Evolutionary conservation across 2,888 invertebrate genomes (phyloP), one percentile per base, ranked within the genome.

Genomic region (Caenorhabditis zanzibari): DNA sequence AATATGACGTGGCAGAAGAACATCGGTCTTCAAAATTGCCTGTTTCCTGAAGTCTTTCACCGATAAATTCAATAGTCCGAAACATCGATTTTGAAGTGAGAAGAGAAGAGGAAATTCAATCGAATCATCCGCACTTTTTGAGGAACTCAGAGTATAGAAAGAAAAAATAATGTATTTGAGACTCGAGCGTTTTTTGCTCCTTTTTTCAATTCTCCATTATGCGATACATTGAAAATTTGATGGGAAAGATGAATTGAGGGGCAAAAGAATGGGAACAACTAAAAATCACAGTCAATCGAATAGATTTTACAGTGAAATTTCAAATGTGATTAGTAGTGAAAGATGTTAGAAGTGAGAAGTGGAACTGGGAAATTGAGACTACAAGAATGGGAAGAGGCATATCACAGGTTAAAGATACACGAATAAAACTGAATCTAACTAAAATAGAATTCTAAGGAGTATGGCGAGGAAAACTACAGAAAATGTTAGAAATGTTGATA

Each of bases 111-210:
- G 77, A 77, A 77, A 77, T 77, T 69, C 52, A 77, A 77, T 77
- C 77, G 69, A 69, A 61, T 77, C 75, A 66, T 75, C 75, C 77
- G 77, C 77, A 77, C 77, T 77, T 77, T 69, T 59, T 52, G 49
- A 35, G 58, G 61, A 69, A 77, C 77, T 61, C 59, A 64, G 47
- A 32, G 26, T n/a, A n/a, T n/a, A n/a, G n/a, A n/a, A n/a, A n/a
- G n/a, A n/a, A 66, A 61, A 54, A 35, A 66, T 41, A 6, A 54
- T 38, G 41, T 58, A 28, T 44, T 44, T 56, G 24, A 26, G n/a
- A 19, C 19, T 38, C 52, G 41, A 44, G 74, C 49, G 44, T 54
- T 64, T 61, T 49, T 56, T 73, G 52, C 61, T 64, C 76, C 10
- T 77, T 63, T 59, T 69, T 35, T 44, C n/a, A n/a, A 16, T 41